Conservation (phyloP, 1,140 invertebrate genomes). For the Anthonomus grandis region DNA sequence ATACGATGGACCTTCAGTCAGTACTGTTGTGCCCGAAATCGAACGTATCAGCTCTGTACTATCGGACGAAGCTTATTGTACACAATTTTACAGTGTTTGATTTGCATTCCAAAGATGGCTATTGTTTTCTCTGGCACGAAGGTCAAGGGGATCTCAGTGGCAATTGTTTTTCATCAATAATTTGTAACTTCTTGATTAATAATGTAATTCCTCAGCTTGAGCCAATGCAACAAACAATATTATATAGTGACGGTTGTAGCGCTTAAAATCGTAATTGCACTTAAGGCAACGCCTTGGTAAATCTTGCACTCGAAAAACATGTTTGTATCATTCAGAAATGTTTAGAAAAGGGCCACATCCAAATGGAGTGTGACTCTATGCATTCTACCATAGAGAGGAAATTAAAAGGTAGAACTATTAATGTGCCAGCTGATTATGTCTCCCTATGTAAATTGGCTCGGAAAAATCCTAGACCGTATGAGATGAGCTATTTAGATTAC, state of each 20-base stretch:
- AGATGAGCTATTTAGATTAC: too few relatives aligned
- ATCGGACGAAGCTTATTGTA: slow-evolving; percentile 17
- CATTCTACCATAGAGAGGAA: too few relatives aligned
- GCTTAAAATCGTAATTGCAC: slow-evolving; percentile 25
- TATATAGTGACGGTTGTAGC: slow-evolving; percentile 20
- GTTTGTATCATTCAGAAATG: too few relatives aligned
- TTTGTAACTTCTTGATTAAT: slow-evolving; percentile 11
- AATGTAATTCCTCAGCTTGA: slow-evolving; percentile 7
- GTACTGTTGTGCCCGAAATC: slow-evolving; percentile 23
- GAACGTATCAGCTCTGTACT: slow-evolving; percentile 23
- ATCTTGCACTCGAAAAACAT: slow-evolving; percentile 17
- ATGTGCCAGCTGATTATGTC: too few relatives aligned
- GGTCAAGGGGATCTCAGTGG: slow-evolving; percentile 13
- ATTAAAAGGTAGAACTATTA: too few relatives aligned
- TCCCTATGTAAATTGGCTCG: too few relatives aligned
- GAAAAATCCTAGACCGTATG: too few relatives aligned
- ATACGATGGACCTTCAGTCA: slow-evolving; percentile 23
- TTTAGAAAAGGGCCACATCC: too few relatives aligned
- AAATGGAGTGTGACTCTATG: too few relatives aligned
- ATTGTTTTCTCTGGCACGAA: slow-evolving; percentile 24
- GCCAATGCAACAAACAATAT: slow-evolving; percentile 2
- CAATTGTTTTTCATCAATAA: slow-evolving; percentile 17
- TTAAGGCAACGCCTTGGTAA: slow-evolving; percentile 23
- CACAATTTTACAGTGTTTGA: slow-evolving; percentile 24
- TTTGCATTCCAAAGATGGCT: slow-evolving; percentile 9